Percentiles rank a stretch among this genome's conserved stretches.
phyloP scores from a whole-genome alignment of 2,797 vertebrate genomes.

The Acanthopagrus latus region DNA sequence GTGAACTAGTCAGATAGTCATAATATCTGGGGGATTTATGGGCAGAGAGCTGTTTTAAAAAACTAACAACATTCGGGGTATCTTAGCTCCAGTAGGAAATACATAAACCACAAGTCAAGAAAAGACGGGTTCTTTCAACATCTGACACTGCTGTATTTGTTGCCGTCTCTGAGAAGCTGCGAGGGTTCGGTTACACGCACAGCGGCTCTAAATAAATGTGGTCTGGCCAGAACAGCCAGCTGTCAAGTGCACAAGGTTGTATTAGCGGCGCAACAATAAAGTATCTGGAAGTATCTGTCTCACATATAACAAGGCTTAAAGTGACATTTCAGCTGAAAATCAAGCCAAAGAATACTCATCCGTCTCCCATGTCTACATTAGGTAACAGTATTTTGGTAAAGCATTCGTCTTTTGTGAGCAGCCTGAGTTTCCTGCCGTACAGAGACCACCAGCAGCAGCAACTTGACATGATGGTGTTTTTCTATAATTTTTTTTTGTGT shows the following conservation, averaged over 20 bases:
- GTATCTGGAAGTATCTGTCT: background rate
- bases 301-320: background rate
- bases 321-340: too few species aligned
- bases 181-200: slow-evolving; percentile 34
- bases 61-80: background rate
- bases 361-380: too few species aligned
- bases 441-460: too few species aligned
- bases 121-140: slow-evolving; percentile 14
- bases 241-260: slow-evolving; percentile 9
- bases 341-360: too few species aligned
- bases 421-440: too few species aligned
- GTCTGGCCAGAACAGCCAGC: slow-evolving; percentile 14
- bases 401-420: too few species aligned
- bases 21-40: background rate
- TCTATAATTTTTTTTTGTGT: too few species aligned
- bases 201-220: slow-evolving; percentile 29
- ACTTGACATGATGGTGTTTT: too few species aligned
- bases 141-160: slow-evolving; percentile 27
- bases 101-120: slow-evolving; percentile 39
- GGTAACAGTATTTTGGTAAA: too few species aligned
- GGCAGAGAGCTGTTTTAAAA: background rate
- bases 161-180: slow-evolving; percentile 23
- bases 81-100: slow-evolving; percentile 26
- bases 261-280: background rate
- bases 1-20: background rate